phyloP scores from a whole-genome alignment of 2,113 vertebrate genomes.

The Urocynchramus pylzowi region DNA sequence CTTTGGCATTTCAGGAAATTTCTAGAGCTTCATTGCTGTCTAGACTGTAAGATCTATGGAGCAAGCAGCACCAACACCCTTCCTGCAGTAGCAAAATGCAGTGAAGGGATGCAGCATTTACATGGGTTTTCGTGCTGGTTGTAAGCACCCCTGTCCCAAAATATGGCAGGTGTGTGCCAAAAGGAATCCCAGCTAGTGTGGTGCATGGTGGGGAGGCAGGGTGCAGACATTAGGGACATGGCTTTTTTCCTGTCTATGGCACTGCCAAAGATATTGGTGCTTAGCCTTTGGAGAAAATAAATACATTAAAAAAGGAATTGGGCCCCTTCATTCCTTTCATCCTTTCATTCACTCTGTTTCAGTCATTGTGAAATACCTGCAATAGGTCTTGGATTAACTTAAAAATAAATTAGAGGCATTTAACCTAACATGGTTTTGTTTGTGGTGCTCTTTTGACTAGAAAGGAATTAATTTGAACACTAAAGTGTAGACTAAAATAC shows the following conservation, averaged over 20 bases:
- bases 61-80: not conserved
- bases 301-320: not conserved
- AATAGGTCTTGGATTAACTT: not conserved
- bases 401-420: not conserved
- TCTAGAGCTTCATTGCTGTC: not conserved
- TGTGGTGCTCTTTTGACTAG: not conserved
- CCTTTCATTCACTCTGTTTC: not conserved
- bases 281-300: not conserved
- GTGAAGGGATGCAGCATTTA: not conserved
- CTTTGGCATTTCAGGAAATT: not conserved
- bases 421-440: not conserved
- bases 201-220: not conserved
- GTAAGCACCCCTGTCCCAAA: not conserved
- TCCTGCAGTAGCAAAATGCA: not conserved
- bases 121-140: not conserved
- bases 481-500: not conserved
- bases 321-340: not conserved
- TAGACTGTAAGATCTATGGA: not conserved
- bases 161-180: rapidly evolving
- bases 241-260: not conserved
- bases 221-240: not conserved
- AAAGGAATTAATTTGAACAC: not conserved
- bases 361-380: not conserved
- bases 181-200: not conserved
- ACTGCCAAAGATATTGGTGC: not conserved